These are phyloP conservation scores for Cossypha heuglini DNA, from an alignment of 2,797 vertebrate genomes.

Conservation along the genomic window DNA sequence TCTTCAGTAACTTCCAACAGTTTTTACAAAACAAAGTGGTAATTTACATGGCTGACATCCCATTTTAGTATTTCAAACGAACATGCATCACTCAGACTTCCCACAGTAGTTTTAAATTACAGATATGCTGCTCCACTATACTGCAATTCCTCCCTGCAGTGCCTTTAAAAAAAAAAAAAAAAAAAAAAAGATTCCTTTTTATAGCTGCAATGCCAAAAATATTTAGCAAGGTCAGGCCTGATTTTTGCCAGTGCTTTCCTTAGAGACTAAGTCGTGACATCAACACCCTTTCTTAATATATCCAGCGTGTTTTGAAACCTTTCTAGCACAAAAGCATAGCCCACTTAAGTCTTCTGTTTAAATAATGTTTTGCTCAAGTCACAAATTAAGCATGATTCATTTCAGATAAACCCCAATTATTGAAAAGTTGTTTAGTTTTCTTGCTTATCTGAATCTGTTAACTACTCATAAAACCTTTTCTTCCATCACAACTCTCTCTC, in stretches of 20 bases:
- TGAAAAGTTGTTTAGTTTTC: not conserved
- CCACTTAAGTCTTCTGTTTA: not conserved
- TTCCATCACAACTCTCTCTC: not conserved
- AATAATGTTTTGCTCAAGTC: not conserved
- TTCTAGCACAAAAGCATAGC: not conserved
- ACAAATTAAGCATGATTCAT: not conserved
- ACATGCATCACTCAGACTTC: slow-evolving; percentile 21
- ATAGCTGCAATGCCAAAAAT: slow-evolving; percentile 48
- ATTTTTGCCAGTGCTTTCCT: slow-evolving; percentile 57
- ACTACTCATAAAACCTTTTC: not conserved
- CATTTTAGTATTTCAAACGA: not conserved
- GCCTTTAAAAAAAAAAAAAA: not conserved
- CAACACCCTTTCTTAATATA: slow-evolving; percentile 54
- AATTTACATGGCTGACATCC: not conserved
- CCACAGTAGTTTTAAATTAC: slow-evolving; percentile 41
- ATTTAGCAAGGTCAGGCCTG: slow-evolving; percentile 61
- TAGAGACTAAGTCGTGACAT: slow-evolving; percentile 56
- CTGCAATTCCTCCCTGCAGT: slow-evolving; percentile 42
- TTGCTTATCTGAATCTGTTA: not conserved
- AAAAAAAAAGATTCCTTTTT: slow-evolving; percentile 25
- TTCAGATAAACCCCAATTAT: not conserved
- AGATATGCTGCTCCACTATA: not conserved
- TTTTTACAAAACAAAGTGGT: not conserved
- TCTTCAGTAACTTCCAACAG: not conserved
- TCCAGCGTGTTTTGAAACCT: not conserved